Evolutionary conservation across 2,888 invertebrate species (phyloP), one percentile per base, ranked within the genome.

Genomic region (Dinocampus coccinellae): DNA sequence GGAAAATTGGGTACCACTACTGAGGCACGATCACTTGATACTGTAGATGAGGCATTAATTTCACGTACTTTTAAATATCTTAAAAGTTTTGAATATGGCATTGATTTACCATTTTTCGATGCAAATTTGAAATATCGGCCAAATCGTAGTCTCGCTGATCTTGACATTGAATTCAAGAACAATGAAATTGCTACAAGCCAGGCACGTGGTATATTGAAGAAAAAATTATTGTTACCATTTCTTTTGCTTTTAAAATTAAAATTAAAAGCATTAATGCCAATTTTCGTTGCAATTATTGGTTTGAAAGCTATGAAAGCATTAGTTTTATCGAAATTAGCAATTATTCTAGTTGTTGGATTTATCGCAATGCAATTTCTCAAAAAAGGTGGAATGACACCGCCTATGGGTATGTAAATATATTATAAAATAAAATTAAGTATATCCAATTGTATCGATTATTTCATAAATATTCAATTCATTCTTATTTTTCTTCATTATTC

Each of bases 231-330:
- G 76, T 89, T 95, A 83, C 95, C 95, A 16, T 90, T 95, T 75
- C 88, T 95, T 78, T 89, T 96, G 78, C 90, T 95, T 64, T 88
- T 96, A 81, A 96, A 96, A 88, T 88, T 96, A 82, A 95, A 95
- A 88, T 89, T 95, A 90, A 95, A 96, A 88, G 92, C 94, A 26
- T 87, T 96, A 75, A 93, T 94, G 92, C 96, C 95, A 42, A 93
- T 96, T 81, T 90, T 95, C 79, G 91, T 95, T 34, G 91, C 92
- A 57, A 88, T 95, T 81, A 92, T 95, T 84, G 93, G 94, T 76
- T 88, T 95, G 79, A 95, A 95, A 88, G 93, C 96, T 26, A 89
- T 94, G 80, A 95, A 95, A 87, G 96, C 96, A 73, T 89, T 95
- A 76, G 91, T 96, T 74, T 91, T 95, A 81, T 95, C 95, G 84